Evolutionary conservation across 1,140 invertebrate genomes (phyloP).

Genomic region (Macrocentrus cingulum): DNA sequence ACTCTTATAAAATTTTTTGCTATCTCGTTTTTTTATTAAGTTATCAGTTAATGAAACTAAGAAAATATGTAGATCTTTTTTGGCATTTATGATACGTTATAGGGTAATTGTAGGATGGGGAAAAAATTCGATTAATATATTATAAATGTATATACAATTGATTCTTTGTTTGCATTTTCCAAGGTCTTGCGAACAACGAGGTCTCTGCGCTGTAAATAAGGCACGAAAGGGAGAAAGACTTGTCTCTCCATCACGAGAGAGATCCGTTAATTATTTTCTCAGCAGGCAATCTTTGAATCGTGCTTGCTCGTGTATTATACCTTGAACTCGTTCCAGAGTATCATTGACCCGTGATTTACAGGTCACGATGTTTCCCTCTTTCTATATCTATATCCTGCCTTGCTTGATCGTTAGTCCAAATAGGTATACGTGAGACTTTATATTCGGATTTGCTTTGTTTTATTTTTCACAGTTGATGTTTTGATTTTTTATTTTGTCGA

Average conservation of each 20-base stretch:
- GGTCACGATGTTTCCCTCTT: constrained; percentile 28
- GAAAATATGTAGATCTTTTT: too few species aligned
- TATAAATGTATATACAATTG: neutral
- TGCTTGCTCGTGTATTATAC: constrained; percentile 6
- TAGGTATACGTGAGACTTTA: constrained; percentile 31
- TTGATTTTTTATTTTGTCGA: too few species aligned
- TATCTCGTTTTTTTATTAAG: too few species aligned
- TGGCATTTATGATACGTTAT: too few species aligned
- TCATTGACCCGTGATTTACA: constrained; percentile 53
- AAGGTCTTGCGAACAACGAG: neutral
- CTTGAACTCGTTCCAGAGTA: constrained; percentile 29
- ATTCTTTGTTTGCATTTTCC: neutral
- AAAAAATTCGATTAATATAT: neutral
- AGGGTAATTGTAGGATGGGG: too few species aligned
- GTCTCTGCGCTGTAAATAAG: too few species aligned
- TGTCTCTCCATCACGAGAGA: neutral
- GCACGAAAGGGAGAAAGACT: neutral
- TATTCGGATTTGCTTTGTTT: too few species aligned
- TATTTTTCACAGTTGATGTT: too few species aligned
- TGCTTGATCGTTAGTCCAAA: constrained; percentile 35
- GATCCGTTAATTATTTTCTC: constrained; percentile 24
- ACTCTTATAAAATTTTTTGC: too few species aligned
- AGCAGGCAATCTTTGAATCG: constrained; percentile 21
- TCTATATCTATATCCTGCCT: constrained; percentile 14
- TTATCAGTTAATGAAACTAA: too few species aligned